Conservation (phyloP, 2,888 invertebrate genomes). For the Drosophila vallismaia region DNA sequence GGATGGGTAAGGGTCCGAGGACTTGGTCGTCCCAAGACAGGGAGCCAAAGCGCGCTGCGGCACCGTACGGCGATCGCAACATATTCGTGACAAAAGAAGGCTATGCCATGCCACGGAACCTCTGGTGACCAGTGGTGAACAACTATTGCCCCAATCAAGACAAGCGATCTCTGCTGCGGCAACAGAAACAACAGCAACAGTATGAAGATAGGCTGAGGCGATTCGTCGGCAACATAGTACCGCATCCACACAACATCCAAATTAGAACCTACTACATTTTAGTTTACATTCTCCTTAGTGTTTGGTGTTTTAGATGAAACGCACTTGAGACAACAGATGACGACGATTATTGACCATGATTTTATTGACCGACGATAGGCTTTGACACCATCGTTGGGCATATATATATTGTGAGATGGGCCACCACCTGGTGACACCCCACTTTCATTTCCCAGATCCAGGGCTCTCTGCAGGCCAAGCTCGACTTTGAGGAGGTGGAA, state of each 20-base stretch:
- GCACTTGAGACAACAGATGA: constrained; percentile 80
- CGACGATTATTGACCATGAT: constrained; percentile 72
- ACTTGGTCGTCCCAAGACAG: not conserved
- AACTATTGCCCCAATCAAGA: constrained; percentile 70
- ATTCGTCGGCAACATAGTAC: constrained; percentile 76
- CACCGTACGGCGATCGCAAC: constrained; percentile 77
- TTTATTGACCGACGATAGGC: constrained; percentile 51
- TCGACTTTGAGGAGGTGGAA: constrained; percentile 4
- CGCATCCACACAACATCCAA: constrained; percentile 72
- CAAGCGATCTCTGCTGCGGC: constrained; percentile 61
- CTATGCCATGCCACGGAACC: constrained; percentile 84
- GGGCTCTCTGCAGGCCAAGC: constrained; percentile 34
- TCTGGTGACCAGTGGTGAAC: constrained; percentile 84
- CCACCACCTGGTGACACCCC: constrained; percentile 20
- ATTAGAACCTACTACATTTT: constrained; percentile 82
- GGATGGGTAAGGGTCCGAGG: constrained; percentile 16
- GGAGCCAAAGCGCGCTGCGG: constrained; percentile 20
- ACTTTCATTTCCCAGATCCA: constrained; percentile 55
- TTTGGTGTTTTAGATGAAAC: constrained; percentile 84
- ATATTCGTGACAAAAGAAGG: constrained; percentile 83
- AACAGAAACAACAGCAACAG: constrained; percentile 69
- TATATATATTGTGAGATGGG: constrained; percentile 47
- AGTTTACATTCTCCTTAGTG: constrained; percentile 82
- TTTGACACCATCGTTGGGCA: constrained; percentile 12
- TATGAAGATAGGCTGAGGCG: constrained; percentile 56